Evolutionary conservation across 2,888 invertebrate genomes (phyloP), one percentile per base, ranked within the genome.

Genomic region (Pristionchus exspectatus): DNA sequence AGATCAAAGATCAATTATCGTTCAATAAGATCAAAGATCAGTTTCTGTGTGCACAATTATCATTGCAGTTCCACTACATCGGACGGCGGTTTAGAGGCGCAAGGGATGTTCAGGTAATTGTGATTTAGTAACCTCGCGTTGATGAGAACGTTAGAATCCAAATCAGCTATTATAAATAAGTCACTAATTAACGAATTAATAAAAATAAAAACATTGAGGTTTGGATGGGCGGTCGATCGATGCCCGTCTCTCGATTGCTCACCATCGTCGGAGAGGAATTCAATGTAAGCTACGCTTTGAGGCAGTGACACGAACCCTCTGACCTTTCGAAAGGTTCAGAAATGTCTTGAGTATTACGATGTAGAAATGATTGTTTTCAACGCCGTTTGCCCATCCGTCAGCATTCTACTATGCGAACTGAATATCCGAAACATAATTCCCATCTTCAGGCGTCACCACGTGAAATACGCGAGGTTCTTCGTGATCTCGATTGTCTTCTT

Each of bases 401-500:
- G n/a, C n/a, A n/a, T n/a, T n/a, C n/a, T n/a, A n/a, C n/a, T n/a
- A n/a, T n/a, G n/a, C n/a, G n/a, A n/a, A n/a, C n/a, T n/a, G n/a
- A n/a, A n/a, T n/a, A n/a, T n/a, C n/a, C n/a, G 18, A 30, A 21
- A 16, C 21, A 69, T 14, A 30, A 12, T 69, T 69, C 44, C n/a
- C 24, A 0, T 59, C 18, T 54, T 50, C n/a, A 91, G 91, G 91
- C 91, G 2, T 91, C 91, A 16, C 91, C 91, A 14, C 74, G 90
- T 24, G 90, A 91, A 81, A 88, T 91, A 24, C 90, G 90, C 38
- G 90, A 91, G 59, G 90, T 91, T 12, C 89, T 91, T 3, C 90
- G 91, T 56, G 91, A 91, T 50, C 90, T 91, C 72, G 91, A 91
- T 63, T 90, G 89, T 87, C 86, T 91, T 38, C 90, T 91, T 81